Conservation (phyloP, 2,113 vertebrate genomes). For the Paramisgurnus dabryanus region DNA sequence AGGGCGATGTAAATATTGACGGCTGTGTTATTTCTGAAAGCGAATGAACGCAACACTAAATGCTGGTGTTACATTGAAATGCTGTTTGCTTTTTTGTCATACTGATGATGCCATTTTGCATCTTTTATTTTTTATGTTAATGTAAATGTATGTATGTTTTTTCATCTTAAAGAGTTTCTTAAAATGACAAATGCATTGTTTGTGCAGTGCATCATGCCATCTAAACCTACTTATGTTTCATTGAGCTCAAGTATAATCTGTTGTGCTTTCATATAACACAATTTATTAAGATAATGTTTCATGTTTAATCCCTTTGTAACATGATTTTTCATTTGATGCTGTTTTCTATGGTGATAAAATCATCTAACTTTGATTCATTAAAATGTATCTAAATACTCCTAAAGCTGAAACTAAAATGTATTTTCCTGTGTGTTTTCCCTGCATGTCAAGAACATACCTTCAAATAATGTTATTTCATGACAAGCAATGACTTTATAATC, state of each 20-base stretch:
- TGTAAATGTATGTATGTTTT: constrained; percentile 43
- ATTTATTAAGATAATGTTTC: not conserved
- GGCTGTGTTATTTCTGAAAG: constrained; percentile 26
- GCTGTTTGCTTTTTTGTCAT: constrained; percentile 13
- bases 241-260: not conserved
- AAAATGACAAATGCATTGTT: constrained; percentile 39
- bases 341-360: constrained; percentile 6
- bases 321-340: constrained; percentile 14
- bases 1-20: not conserved
- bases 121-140: not conserved
- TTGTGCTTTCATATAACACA: constrained; percentile 22
- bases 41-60: not conserved
- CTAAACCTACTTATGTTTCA: constrained; percentile 38
- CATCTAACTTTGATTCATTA: constrained; percentile 31
- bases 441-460: constrained; percentile 5
- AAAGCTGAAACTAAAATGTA: not conserved
- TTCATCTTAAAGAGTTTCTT: constrained; percentile 45
- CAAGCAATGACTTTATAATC: not conserved
- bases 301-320: constrained; percentile 32
- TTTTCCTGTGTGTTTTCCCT: not conserved
- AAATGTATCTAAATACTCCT: constrained; percentile 23
- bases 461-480: constrained; percentile 2
- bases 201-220: constrained; percentile 3
- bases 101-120: not conserved
- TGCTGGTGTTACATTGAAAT: not conserved